Evolutionary conservation across 2,113 vertebrate genomes (phyloP), one percentile per base, ranked within the genome.

Genomic region (Steatornis caripensis): DNA sequence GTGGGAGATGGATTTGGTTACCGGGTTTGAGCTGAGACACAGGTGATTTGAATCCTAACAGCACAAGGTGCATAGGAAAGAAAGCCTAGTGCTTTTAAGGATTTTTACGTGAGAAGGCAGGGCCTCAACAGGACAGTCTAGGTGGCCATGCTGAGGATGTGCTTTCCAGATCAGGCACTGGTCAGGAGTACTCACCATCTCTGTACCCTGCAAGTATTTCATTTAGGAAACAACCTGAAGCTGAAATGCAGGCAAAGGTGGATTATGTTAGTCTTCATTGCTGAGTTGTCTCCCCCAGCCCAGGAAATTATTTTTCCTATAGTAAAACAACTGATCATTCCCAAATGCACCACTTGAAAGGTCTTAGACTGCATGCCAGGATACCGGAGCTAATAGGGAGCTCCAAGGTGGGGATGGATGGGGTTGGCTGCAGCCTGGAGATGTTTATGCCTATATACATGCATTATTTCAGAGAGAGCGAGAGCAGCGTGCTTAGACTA

Each of bases 61-160:
- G 19, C 51, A 72, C 12, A 55, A 85, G 84, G 41, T 26, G 16
- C 43, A 34, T 49, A 22, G 66, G 64, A 75, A 83, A 80, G 30
- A 55, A 83, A 11, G 20, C 15, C 5, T 37, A 17, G 11, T 48
- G 24, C 19, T 75, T 75, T 46, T 60, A 68, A 77, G 20, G 13
- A 29, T 3, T 60, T 58, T 70, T 37, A 6, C 24, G 5, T 11
- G 54, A 70, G 49, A 54, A 58, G 20, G 12, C 24, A 39, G 18
- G 68, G 36, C 41, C 27, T 57, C 6, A 8, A 17, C 8, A 57
- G 60, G 37, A 9, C 1, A 4, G 37, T 46, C 23, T 43, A 15
- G 24, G 19, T 75, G 57, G 11, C 34, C 27, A 5, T 0, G 0
- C 16, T 0, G 3, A 75, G 53, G 24, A 48, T 37, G 39, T 6